Evolutionary conservation across 2,113 vertebrate species (phyloP), one percentile per base, ranked within the genome.

Genomic region (Eurystomus gularis): DNA sequence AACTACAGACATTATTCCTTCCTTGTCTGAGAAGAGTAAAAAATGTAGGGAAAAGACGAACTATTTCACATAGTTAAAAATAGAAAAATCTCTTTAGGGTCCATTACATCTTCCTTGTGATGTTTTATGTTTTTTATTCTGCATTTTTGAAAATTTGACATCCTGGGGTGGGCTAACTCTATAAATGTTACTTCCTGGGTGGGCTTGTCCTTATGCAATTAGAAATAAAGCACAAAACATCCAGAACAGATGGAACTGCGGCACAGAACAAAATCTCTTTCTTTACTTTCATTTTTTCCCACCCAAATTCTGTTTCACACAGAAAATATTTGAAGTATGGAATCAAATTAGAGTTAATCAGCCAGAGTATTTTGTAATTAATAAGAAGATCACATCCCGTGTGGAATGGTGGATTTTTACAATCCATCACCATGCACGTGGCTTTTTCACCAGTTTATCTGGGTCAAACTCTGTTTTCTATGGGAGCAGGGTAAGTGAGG

Each of bases 331-430:
- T 95, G 89, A 93, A 80, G 48, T 70, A 87, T 15, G 4, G 62
- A 86, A 88, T 93, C 10, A 88, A 96, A 96, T 94, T 48, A 88
- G 61, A 96, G 60, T 75, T 95, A 95, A 97, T 91, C 13, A 33
- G 62, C 54, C 26, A 6, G 25, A 69, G 25, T 55, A 86, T 73
- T 97, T 96, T 86, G 64, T 90, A 95, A 94, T 94, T 95, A 95
- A 86, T 92, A 55, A 92, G 73, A 94, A 83, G 70, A 39, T 55
- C 88, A 87, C 28, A 70, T 92, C 84, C 88, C 71, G 79, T 77
- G 76, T 62, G 54, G 75, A 64, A 93, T 64, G 55, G 80, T 68
- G 75, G 52, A 90, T 72, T 95, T 94, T 96, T 93, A 85, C 72
- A 88, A 89, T 80, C 57, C 88, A 62, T 69, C 58, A 66, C 62